Evolutionary conservation across 2,888 invertebrate genomes (phyloP), one percentile per base, ranked within the genome.

Genomic region (Lypha dubia): DNA sequence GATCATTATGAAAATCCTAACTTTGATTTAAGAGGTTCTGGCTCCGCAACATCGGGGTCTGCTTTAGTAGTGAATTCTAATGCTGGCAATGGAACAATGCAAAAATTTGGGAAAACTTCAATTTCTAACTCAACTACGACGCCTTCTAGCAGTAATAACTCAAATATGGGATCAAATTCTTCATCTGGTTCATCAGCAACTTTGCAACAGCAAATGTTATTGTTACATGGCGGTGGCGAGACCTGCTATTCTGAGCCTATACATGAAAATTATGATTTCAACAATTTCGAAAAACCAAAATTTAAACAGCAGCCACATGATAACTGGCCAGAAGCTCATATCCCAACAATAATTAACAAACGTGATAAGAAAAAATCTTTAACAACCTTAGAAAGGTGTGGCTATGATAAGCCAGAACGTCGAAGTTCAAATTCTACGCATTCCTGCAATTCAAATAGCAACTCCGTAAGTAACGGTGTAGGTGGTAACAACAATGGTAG

Each of bases 241-340:
- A 91, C 90, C 79, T 92, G 92, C 71, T 92, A 92, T 86, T 92
- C 92, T 0, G 92, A 92, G 73, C 92, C 92, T 13, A 85, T 92
- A 53, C 88, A 90, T 68, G 88, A 89, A 75, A 89, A 88, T 49
- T 92, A 90, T 85, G 92, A 92, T 56, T 94, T 94, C 86, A 95
- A 95, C 62, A 93, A 93, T 85, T 94, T 94, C 86, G 95, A 95
- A 87, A 93, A 95, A 46, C 94, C 94, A 3, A 93, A 93, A 77
- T 93, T 93, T 84, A 88, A 63, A 56, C 62, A 75, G 53, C 81
- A 75, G 38, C 17, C 70, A 13, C 53, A 62, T 17, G 89, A 90
- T 35, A 87, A 87, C 63, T 89, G 89, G 88, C 83, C 87, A 1
- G 88, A 89, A 9, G 70, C 75, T 7, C 68, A 70, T 63, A 81